phyloP scores from a whole-genome alignment of 2,888 invertebrate genomes.

The Xestoiulus laeticollis region DNA sequence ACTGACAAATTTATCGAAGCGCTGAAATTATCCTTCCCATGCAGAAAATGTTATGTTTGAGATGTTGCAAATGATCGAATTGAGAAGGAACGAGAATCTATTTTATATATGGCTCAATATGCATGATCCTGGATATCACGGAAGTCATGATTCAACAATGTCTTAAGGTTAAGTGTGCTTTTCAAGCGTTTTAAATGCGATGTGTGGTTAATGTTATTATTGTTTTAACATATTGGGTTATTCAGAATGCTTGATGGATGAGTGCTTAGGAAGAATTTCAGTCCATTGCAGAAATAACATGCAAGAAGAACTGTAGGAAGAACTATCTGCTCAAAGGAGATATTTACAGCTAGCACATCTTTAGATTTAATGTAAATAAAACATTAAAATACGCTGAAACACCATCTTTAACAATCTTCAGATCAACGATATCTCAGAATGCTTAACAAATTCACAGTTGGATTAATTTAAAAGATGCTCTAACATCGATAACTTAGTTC shows the following conservation, averaged over 20 bases:
- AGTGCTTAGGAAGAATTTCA: too few species aligned
- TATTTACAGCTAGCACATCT: too few species aligned
- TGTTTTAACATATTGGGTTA: neutral
- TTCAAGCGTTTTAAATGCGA: neutral
- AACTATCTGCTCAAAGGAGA: too few species aligned
- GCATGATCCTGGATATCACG: neutral
- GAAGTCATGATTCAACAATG: neutral
- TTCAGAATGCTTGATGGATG: neutral
- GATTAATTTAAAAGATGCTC: too few species aligned
- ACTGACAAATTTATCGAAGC: neutral
- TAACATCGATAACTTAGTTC: too few species aligned
- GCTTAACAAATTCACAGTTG: too few species aligned
- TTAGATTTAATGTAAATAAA: too few species aligned
- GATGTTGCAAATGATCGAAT: neutral
- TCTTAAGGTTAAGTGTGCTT: neutral
- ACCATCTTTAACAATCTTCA: too few species aligned
- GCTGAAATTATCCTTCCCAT: neutral
- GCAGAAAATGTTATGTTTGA: neutral
- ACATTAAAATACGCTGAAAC: too few species aligned
- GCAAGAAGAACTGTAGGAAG: too few species aligned
- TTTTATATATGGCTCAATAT: neutral
- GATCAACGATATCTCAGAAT: too few species aligned
- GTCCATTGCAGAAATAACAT: too few species aligned
- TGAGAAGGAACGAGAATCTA: neutral
- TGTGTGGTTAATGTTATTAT: neutral